Evolutionary conservation across 2,113 vertebrate species (phyloP).

Genomic region (Ploceus nigricollis): DNA sequence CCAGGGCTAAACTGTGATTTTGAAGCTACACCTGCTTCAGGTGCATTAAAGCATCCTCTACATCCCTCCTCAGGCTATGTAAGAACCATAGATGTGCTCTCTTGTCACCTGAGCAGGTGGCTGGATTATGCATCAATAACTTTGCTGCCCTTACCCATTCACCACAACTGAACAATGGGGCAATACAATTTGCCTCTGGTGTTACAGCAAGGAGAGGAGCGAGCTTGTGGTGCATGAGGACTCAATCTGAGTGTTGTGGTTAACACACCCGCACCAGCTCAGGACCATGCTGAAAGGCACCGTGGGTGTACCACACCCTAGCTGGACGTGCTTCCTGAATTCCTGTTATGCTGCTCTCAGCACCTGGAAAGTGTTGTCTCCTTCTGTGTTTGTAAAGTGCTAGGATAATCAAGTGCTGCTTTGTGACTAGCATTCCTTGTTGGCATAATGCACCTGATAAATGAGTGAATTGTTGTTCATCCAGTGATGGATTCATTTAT

Average conservation of each 20-base stretch:
- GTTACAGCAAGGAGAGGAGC: not conserved
- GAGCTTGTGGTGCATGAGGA: not conserved
- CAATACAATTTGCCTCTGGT: not conserved
- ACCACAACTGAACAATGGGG: not conserved
- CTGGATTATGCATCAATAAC: not conserved
- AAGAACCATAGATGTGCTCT: not conserved
- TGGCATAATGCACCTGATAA: not conserved
- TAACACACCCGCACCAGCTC: not conserved
- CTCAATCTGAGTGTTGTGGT: not conserved
- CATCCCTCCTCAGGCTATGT: not conserved
- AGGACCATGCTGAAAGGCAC: not conserved
- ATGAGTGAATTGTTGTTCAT: not conserved
- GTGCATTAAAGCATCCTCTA: not conserved
- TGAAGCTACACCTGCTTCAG: not conserved
- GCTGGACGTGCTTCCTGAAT: not conserved
- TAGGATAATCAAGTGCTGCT: not conserved
- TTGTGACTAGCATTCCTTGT: not conserved
- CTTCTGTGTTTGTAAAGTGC: not conserved
- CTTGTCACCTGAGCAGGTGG: not conserved
- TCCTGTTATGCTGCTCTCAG: not conserved
- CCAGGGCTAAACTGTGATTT: not conserved
- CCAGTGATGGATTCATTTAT: not conserved
- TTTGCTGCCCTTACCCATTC: not conserved
- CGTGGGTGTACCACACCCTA: not conserved
- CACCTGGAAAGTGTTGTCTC: not conserved